phyloP scores from a whole-genome alignment of 2,888 invertebrate species.

The Calameuta idolon region DNA sequence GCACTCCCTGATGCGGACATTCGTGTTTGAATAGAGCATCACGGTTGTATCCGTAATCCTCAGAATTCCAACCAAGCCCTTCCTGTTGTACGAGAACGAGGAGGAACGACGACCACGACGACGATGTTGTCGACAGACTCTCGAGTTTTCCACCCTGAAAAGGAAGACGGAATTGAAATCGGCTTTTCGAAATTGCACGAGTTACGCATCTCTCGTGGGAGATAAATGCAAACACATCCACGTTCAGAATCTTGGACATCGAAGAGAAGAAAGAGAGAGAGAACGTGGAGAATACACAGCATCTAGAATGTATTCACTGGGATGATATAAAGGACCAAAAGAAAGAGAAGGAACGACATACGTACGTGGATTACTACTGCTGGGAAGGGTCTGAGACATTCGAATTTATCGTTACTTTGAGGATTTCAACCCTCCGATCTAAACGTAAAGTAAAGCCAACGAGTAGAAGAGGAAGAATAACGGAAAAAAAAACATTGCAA shows the following conservation, averaged over 20 bases:
- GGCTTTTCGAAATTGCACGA: constrained; percentile 64
- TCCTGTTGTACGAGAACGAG: background rate
- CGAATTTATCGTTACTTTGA: constrained; percentile 50
- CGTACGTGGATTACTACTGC: background rate
- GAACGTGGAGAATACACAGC: constrained; percentile 17
- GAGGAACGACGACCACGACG: background rate
- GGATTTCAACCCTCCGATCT: constrained; percentile 48
- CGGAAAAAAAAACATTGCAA: constrained; percentile 34
- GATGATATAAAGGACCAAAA: background rate
- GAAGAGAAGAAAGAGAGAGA: constrained; percentile 24
- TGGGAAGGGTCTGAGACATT: constrained; percentile 21
- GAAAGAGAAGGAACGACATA: background rate
- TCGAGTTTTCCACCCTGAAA: constrained; percentile 54
- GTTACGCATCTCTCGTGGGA: constrained; percentile 45
- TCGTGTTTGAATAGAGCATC: background rate
- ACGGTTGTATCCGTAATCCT: background rate
- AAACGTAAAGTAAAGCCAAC: constrained; percentile 40
- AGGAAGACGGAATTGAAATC: constrained; percentile 62
- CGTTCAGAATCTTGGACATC: constrained; percentile 22
- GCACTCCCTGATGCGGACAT: background rate
- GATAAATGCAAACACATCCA: constrained; percentile 62
- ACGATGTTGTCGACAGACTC: constrained; percentile 27
- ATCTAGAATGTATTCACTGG: background rate
- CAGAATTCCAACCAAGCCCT: background rate
- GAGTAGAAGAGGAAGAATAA: background rate